Conservation (phyloP, 2,113 vertebrate species). For the Mesembrinibis cayennensis region DNA sequence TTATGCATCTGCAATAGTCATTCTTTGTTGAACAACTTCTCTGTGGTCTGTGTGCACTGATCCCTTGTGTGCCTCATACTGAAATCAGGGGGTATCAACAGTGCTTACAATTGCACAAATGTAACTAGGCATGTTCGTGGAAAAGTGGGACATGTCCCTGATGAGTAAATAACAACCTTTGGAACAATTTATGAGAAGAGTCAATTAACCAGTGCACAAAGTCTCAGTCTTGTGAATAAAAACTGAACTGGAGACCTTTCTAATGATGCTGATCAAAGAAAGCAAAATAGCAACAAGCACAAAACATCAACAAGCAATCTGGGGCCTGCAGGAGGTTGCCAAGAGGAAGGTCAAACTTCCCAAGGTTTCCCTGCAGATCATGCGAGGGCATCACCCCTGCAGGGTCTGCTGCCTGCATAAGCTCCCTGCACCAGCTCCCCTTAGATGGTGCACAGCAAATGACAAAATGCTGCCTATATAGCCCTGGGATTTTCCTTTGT, state of each 20-base stretch:
- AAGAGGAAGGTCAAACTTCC: neutral
- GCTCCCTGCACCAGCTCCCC: accelerated
- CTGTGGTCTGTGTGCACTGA: neutral
- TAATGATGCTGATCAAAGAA: neutral
- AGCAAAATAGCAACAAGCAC: neutral
- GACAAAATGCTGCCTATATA: neutral
- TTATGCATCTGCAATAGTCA: neutral
- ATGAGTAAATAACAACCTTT: neutral
- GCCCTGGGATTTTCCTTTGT: neutral
- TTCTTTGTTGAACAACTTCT: neutral
- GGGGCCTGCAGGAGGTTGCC: neutral
- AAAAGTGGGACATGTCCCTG: neutral
- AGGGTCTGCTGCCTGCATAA: neutral
- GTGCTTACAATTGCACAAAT: neutral
- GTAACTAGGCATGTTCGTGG: neutral
- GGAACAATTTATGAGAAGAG: neutral
- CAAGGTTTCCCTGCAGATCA: neutral
- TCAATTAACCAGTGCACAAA: neutral
- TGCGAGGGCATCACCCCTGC: neutral
- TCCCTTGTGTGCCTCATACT: neutral
- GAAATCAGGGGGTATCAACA: neutral
- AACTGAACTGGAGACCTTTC: neutral
- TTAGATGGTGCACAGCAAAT: neutral
- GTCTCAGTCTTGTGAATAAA: neutral
- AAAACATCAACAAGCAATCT: neutral